Evolutionary conservation across 92 coral and sea anemone species (phyloP).

Genomic region (Epizoanthus fatuus): DNA sequence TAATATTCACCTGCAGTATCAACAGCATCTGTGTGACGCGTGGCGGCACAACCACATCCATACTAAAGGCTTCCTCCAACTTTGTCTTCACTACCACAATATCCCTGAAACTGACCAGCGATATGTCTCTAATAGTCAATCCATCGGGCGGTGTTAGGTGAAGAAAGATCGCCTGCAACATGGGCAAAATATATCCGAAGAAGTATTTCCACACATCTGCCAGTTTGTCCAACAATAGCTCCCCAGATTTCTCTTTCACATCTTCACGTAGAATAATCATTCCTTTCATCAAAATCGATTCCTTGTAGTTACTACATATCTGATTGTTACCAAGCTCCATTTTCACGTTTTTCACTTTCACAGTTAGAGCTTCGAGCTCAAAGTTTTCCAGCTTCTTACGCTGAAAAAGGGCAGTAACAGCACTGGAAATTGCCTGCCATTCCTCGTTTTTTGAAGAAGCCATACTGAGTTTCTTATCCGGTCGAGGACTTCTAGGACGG

Average conservation of each 20-base stretch:
- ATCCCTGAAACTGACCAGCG: slow-evolving; percentile 91
- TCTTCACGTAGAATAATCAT: slow-evolving; percentile 98
- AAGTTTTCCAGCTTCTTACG: slow-evolving; percentile 83
- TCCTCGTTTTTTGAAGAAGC: slow-evolving; percentile 75
- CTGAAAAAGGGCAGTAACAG: slow-evolving; percentile 93
- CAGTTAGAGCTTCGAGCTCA: slow-evolving; percentile 86
- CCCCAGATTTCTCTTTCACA: slow-evolving; percentile 94
- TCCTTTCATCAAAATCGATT: slow-evolving; percentile 92
- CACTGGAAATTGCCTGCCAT: slow-evolving; percentile 89
- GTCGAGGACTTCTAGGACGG: slow-evolving; percentile 83
- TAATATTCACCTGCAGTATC: slow-evolving; percentile 88
- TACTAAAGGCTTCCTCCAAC: slow-evolving; percentile 92
- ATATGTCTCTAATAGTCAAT: slow-evolving; percentile 85
- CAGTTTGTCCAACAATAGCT: slow-evolving; percentile 88
- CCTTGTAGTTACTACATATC: slow-evolving; percentile 80
- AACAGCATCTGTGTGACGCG: slow-evolving; percentile 92
- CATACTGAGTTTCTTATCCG: slow-evolving; percentile 71
- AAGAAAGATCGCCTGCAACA: slow-evolving; percentile 93
- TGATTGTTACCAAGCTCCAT: slow-evolving; percentile 83
- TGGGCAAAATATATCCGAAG: slow-evolving; percentile 87
- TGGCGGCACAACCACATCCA: slow-evolving; percentile 81
- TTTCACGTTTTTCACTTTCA: slow-evolving; percentile 91
- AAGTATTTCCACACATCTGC: slow-evolving; percentile 88
- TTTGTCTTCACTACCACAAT: slow-evolving; percentile 96
- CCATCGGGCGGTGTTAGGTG: slow-evolving; percentile 93